A percentile compares a stretch with the other conserved stretches of the same genome.
phyloP scores from a whole-genome alignment of 1,140 invertebrate species.

The Popillia japonica region DNA sequence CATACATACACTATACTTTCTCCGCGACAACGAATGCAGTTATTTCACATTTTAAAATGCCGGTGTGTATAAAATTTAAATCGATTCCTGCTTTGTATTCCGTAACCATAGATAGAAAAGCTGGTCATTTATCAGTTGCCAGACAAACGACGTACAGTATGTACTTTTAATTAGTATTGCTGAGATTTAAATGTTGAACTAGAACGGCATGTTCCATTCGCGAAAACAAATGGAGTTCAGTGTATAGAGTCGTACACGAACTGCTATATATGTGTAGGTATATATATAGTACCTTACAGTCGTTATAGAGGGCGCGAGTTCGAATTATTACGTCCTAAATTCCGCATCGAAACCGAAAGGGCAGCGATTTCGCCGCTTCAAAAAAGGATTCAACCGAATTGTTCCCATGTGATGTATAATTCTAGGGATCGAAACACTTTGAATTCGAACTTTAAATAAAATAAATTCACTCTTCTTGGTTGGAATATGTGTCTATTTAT shows the following conservation, averaged over 20 bases:
- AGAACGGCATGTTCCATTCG: not conserved
- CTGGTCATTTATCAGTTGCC: not conserved
- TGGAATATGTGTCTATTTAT: not conserved
- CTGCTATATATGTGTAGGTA: too few relatives aligned
- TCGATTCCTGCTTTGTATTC: not conserved
- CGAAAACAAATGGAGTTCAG: not conserved
- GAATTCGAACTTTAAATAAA: conserved; percentile 5
- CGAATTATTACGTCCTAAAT: conserved; percentile 6
- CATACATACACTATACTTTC: too few relatives aligned
- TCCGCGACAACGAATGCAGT: too few relatives aligned
- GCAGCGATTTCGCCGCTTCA: not conserved
- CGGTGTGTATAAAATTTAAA: not conserved
- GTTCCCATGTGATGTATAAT: not conserved
- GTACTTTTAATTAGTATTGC: conserved; percentile 7
- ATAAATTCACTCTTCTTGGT: not conserved
- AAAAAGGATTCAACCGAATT: not conserved
- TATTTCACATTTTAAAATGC: too few relatives aligned
- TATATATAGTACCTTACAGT: not conserved
- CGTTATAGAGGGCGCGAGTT: not conserved
- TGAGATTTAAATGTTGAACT: conserved; percentile 14
- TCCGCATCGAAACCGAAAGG: not conserved
- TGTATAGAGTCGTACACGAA: not conserved
- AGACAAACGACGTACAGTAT: not conserved
- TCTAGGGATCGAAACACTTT: not conserved
- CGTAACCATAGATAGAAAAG: not conserved